Evolutionary conservation across 1,140 invertebrate genomes (phyloP).

Genomic region (Centruroides sculpturatus): DNA sequence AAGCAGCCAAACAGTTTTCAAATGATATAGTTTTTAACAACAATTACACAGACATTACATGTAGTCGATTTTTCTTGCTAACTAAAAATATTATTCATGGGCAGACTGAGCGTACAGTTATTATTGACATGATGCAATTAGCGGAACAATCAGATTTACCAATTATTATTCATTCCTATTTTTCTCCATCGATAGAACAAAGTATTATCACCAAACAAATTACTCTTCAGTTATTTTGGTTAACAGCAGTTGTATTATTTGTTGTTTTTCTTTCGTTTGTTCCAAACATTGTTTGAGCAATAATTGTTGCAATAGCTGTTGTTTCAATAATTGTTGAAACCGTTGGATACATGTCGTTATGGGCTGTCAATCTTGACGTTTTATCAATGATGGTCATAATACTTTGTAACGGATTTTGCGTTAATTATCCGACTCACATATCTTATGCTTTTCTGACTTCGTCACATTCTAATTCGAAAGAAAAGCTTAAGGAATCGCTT

Average conservation of each 20-base stretch:
- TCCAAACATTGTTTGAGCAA: constrained; percentile 75
- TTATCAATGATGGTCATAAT: no score
- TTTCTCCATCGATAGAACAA: constrained; percentile 79
- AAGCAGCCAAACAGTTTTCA: constrained; percentile 43
- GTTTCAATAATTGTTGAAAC: constrained; percentile 39
- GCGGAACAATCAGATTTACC: constrained; percentile 61
- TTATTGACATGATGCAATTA: constrained; percentile 56
- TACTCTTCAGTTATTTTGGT: constrained; percentile 72
- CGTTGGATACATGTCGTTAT: no score
- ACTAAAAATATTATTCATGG: constrained; percentile 76
- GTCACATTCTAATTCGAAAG: no score
- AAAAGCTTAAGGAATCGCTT: no score
- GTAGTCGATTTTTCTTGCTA: constrained; percentile 72
- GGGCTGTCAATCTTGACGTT: no score
- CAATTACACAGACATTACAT: constrained; percentile 51
- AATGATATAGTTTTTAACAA: constrained; percentile 73
- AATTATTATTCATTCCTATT: constrained; percentile 26
- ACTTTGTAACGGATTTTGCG: no score
- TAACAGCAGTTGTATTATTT: constrained; percentile 90
- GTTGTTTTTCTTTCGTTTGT: constrained; percentile 88
- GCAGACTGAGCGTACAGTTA: constrained; percentile 79
- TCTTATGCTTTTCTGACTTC: no score
- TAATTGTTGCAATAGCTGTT: constrained; percentile 90
- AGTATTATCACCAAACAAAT: constrained; percentile 35
- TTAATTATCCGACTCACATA: no score